These are phyloP conservation scores for Tympanuchus pallidicinctus DNA, from an alignment of 2,113 vertebrate species.

Conservation along the genomic window DNA sequence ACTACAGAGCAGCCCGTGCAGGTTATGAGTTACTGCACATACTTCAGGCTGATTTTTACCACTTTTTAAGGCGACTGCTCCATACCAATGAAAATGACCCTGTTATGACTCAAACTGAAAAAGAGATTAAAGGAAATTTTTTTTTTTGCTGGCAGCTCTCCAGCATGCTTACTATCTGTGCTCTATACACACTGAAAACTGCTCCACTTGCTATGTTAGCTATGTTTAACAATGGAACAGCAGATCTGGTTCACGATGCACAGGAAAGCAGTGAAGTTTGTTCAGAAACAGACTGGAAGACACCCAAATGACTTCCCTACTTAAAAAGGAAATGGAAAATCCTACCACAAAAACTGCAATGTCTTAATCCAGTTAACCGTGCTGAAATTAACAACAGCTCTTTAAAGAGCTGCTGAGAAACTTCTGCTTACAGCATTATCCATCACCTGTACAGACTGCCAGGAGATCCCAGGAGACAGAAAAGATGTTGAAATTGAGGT, in stretches of 20 bases:
- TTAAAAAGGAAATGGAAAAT: background rate
- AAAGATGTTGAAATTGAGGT: background rate
- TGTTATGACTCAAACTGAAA: background rate
- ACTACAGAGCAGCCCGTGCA: accelerated
- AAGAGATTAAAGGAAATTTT: background rate
- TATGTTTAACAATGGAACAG: background rate
- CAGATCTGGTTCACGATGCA: background rate
- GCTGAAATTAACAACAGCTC: background rate
- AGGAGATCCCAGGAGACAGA: background rate
- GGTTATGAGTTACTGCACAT: background rate
- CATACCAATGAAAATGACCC: accelerated
- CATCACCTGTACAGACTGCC: background rate
- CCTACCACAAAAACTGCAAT: background rate
- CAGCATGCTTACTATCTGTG: background rate
- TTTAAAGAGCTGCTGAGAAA: background rate
- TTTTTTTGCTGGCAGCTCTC: background rate
- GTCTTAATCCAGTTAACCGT: slow-evolving; percentile 29
- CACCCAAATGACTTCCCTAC: background rate
- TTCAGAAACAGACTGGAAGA: background rate
- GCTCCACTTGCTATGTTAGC: background rate
- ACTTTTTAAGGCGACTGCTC: background rate
- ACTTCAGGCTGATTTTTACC: background rate
- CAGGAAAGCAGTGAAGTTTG: background rate
- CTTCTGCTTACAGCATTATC: slow-evolving; percentile 17
- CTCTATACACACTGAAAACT: background rate